Base-by-base conservation (phyloP, 2,797 vertebrate species). In the Phrynocephalus forsythii region DNA sequence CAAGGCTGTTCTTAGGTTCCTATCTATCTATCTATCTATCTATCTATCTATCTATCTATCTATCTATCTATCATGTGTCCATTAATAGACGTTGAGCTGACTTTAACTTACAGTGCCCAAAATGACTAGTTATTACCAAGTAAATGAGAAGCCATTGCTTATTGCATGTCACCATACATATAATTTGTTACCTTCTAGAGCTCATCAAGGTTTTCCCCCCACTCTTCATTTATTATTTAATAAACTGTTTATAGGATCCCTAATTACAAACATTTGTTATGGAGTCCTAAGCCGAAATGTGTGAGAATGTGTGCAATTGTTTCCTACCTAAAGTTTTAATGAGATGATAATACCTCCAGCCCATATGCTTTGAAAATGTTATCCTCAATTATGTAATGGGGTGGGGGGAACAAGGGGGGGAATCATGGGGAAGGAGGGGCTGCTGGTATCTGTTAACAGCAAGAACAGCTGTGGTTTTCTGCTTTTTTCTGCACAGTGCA, bases 381-480 rank as follows among this genome's bases (percentile, higher is more conserved):
- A 97, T 95, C 93, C 96, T 96, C 95, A 97, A 97, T 98, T 97
- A 97, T 97, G 97, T 97, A 98, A 97, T 94, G 48, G 87, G 71
- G 83, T 66, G 68, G 28, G 75, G 73, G 13, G 52, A 56, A 56
- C 9, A 50, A 52, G 28, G 66, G 80, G n/a, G 83, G 92, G 16
- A n/a, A 13, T 88, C 24, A 4, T 85, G 69, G 87, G 71, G 60
- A 85, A 85, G 87, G 71, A 81, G 95, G 95, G 94, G 94, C 96
- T 96, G 95, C 96, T 96, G 96, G 94, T 97, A 97, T 96, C 97
- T 98, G 97, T 97, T 97, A 97, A 98, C 97, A 97, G 97, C 96
- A 96, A 90, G 69, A 96, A 94, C 96, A 97, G 96, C 96, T 98
- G 97, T 97, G 97, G 97, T 97, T 97, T 97, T 96, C 94, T 96